Evolutionary conservation across 2,113 vertebrate species (phyloP).

Genomic region (Fulica atra): DNA sequence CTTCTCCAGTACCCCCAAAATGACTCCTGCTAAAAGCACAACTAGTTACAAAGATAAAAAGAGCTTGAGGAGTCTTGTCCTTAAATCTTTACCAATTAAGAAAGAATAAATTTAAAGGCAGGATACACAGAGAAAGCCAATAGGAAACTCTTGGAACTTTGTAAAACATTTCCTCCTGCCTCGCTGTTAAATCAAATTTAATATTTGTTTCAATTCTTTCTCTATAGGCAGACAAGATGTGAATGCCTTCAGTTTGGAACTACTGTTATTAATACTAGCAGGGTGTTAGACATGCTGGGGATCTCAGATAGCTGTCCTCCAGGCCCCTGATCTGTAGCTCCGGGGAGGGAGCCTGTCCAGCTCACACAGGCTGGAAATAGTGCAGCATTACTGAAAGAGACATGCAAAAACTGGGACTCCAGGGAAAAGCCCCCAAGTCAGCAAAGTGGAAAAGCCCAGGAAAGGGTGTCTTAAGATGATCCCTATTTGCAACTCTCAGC

Average conservation of each 20-base stretch:
- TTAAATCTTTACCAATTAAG: background rate
- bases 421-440: background rate
- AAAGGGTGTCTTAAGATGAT: background rate
- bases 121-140: background rate
- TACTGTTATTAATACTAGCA: background rate
- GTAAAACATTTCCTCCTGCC: background rate
- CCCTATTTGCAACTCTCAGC: background rate
- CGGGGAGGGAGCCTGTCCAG: background rate
- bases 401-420: background rate
- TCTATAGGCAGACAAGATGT: background rate
- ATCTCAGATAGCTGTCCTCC: background rate
- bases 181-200: background rate
- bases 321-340: rapidly evolving
- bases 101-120: background rate
- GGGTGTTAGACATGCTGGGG: background rate
- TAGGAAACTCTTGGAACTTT: background rate
- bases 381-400: background rate
- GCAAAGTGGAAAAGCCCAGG: background rate
- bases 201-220: background rate
- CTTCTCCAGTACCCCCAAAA: background rate
- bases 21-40: background rate
- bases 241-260: background rate
- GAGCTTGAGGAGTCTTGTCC: background rate
- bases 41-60: slow-evolving; percentile 17
- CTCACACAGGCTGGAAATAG: background rate